Percentiles rank a stretch among this genome's conserved stretches.
phyloP scores from a whole-genome alignment of 2,888 invertebrate species.

The Plemyria rubiginata region DNA sequence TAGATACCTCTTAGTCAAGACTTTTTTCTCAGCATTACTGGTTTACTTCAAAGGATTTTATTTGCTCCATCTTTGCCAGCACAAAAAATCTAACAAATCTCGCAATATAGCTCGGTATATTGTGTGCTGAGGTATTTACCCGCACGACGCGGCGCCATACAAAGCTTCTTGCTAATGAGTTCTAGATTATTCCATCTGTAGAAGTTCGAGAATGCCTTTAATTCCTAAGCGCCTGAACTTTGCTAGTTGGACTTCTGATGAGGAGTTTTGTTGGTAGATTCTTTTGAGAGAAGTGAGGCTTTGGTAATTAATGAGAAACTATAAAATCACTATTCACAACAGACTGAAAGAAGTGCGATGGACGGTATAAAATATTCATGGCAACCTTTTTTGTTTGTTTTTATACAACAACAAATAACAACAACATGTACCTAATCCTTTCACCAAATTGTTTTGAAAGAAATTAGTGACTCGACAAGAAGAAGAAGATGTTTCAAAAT shows the following conservation, averaged over 20 bases:
- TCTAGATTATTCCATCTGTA: constrained; percentile 12
- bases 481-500: too few species aligned
- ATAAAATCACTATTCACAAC: too few species aligned
- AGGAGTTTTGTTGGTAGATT: not conserved
- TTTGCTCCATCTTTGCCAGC: not conserved
- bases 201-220: constrained; percentile 8
- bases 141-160: not conserved
- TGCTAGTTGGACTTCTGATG: constrained; percentile 5
- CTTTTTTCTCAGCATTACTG: too few species aligned
- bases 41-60: too few species aligned
- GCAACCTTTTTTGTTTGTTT: not conserved
- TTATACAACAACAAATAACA: too few species aligned
- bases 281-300: not conserved
- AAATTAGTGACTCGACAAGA: too few species aligned
- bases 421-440: too few species aligned
- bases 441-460: too few species aligned
- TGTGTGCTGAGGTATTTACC: constrained; percentile 1
- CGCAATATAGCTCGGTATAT: not conserved
- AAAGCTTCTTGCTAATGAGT: constrained; percentile 14
- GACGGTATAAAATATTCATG: too few species aligned
- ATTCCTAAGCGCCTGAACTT: constrained; percentile 16
- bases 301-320: not conserved
- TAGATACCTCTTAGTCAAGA: too few species aligned
- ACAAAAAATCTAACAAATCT: not conserved
- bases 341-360: too few species aligned